Evolutionary conservation across 2,888 invertebrate genomes (phyloP).

Genomic region (Girardia tigrina): DNA sequence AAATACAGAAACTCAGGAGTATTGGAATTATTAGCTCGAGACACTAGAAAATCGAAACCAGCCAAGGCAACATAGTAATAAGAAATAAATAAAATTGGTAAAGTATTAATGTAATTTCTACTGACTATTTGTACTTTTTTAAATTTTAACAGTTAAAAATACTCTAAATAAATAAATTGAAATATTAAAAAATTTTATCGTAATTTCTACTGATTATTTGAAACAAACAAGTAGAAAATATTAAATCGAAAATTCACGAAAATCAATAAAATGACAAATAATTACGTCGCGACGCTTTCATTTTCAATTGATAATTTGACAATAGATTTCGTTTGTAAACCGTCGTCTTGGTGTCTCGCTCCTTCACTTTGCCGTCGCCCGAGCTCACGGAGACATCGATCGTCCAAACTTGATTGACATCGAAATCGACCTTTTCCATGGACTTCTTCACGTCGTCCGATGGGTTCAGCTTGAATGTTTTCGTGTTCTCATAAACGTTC

Average conservation of each 20-base stretch:
- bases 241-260: neutral
- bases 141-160: too few species aligned
- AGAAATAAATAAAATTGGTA: too few species aligned
- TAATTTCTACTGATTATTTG: too few species aligned
- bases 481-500: conserved; percentile 88
- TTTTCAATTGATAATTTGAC: conserved; percentile 88
- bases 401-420: conserved; percentile 89
- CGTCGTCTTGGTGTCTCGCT: conserved; percentile 82
- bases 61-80: too few species aligned
- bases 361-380: conserved; percentile 71
- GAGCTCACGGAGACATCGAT: conserved; percentile 92
- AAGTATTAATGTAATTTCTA: too few species aligned
- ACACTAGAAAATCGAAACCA: too few species aligned
- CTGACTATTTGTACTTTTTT: too few species aligned
- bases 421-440: conserved; percentile 85
- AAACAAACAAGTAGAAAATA: too few species aligned
- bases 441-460: conserved; percentile 75
- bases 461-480: conserved; percentile 89
- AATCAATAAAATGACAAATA: conserved; percentile 31
- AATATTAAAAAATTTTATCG: too few species aligned
- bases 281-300: conserved; percentile 72
- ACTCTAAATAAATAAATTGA: too few species aligned
- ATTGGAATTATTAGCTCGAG: too few species aligned
- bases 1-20: too few species aligned
- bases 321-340: conserved; percentile 84